A percentile compares a stretch with the other conserved stretches of the same genome.
These are phyloP conservation scores for Penaeus indicus DNA, from an alignment of 1,140 invertebrate genomes.

Conservation along the genomic window DNA sequence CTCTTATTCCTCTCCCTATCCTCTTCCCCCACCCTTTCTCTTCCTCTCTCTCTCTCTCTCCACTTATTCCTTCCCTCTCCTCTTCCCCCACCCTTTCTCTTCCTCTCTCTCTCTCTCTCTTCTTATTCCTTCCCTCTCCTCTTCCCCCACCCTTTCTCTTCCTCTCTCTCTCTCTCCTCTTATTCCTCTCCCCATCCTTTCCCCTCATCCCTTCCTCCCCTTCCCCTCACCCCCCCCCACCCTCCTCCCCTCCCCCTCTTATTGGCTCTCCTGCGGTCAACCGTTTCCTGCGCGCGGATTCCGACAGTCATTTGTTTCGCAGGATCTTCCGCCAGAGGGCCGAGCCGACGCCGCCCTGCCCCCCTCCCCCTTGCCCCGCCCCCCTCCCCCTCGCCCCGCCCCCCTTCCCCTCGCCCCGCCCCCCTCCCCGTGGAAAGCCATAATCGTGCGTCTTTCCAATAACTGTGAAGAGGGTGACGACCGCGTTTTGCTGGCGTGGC, in stretches of 20 bases:
- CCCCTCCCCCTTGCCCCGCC: too few species aligned
- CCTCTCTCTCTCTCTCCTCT: background rate
- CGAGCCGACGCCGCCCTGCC: too few species aligned
- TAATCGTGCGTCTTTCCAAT: conserved; percentile 47
- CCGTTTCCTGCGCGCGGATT: too few species aligned
- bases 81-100: background rate
- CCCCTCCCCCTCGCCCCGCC: too few species aligned
- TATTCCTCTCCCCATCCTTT: background rate
- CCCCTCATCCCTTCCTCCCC: background rate
- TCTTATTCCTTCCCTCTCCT: background rate
- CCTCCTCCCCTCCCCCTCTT: background rate
- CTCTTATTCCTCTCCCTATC: background rate
- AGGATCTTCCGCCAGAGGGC: too few species aligned
- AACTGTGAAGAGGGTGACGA: conserved; percentile 51
- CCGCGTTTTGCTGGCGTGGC: conserved; percentile 44
- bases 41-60: background rate
- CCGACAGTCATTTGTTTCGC: too few species aligned
- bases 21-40: background rate
- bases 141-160: background rate
- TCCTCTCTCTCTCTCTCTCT: background rate
- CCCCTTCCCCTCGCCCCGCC: background rate
- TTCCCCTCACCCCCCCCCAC: background rate
- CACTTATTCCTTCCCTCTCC: background rate
- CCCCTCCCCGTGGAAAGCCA: background rate
- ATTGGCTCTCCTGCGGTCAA: background rate